Conservation (phyloP, 2,888 invertebrate genomes). For the Galeopsomyia nigrocyanea region DNA sequence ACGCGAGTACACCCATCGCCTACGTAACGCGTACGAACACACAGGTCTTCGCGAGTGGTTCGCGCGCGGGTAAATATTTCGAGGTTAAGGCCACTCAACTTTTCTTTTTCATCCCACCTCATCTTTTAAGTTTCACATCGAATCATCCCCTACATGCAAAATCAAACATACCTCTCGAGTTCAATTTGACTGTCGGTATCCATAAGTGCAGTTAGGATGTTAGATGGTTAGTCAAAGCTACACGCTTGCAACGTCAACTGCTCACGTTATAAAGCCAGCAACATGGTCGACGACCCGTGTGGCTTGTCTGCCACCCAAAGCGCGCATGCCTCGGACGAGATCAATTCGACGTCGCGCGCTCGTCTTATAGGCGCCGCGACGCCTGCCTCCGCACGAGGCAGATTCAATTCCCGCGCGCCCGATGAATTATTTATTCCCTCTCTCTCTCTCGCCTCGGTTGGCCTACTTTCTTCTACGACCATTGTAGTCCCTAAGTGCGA, state of each 20-base stretch:
- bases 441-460: background rate
- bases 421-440: constrained; percentile 28
- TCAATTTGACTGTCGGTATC: too few relatives aligned
- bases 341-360: constrained; percentile 32
- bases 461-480: constrained; percentile 14
- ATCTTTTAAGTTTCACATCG: too few relatives aligned
- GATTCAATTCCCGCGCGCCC: constrained; percentile 5
- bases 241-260: too few relatives aligned
- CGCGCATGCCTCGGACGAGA: constrained; percentile 40
- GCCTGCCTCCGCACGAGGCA: background rate
- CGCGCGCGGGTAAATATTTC: constrained; percentile 12
- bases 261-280: background rate
- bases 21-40: background rate
- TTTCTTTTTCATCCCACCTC: too few relatives aligned
- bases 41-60: background rate
- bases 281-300: constrained; percentile 31
- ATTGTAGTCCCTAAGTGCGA: background rate
- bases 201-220: too few relatives aligned
- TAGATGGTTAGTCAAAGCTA: too few relatives aligned
- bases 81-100: constrained; percentile 37
- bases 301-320: background rate
- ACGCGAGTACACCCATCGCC: background rate
- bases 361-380: constrained; percentile 2
- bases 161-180: too few relatives aligned
- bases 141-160: too few relatives aligned